Base-by-base conservation (phyloP, 2,113 vertebrate genomes). In the Salvelinus sp. region DNA sequence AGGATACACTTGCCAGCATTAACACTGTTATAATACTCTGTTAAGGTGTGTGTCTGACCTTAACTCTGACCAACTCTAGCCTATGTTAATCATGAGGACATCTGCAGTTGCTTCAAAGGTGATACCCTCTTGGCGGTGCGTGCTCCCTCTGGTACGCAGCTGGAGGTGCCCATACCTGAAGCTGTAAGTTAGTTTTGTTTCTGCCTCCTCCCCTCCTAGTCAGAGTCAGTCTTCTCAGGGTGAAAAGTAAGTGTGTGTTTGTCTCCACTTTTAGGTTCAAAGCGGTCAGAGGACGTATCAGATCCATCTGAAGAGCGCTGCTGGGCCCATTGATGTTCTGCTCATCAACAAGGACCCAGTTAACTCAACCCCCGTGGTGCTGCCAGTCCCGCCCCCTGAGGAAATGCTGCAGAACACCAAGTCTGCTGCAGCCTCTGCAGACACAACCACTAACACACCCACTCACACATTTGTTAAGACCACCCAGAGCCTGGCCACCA, bases 81-180 rank as follows among this genome's bases (percentile, higher is more conserved):
- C 0, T 98, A 97, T 82, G 94, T 98, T 84, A 96, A 94, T 23
- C 95, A 97, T 63, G 96, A 98, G 69, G 96, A 99, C 76, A 93
- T 99, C 92, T 97, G 96, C 93, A 94, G 89, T 87, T 96, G 96
- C 89, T 98, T 98, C 90, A 94, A 92, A 98, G 97, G 95, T 57
- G 93, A 98, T 74, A 98, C 95, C 13, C 91, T 98, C 20, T 89
- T 99, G 14, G 95, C 95, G 0, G 96, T 98, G 72, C 92, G 93
- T 83, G 96, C 96, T 5, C 97, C 96, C 0, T 92, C 93, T 0
- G 97, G 96, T 76, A 98, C 96, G 2, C 93, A 95, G 81, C 75
- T 99, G 33, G 96, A 98, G 77, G 96, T 99, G 80, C 97, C 97
- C 38, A 94, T 98, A 87, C 97, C 97, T 65, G 97, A 98, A 88